Percentiles rank a stretch among this genome's conserved stretches.
These are phyloP conservation scores for Drosophila villosipedis DNA, from an alignment of 2,888 invertebrate species.

Conservation along the genomic window DNA sequence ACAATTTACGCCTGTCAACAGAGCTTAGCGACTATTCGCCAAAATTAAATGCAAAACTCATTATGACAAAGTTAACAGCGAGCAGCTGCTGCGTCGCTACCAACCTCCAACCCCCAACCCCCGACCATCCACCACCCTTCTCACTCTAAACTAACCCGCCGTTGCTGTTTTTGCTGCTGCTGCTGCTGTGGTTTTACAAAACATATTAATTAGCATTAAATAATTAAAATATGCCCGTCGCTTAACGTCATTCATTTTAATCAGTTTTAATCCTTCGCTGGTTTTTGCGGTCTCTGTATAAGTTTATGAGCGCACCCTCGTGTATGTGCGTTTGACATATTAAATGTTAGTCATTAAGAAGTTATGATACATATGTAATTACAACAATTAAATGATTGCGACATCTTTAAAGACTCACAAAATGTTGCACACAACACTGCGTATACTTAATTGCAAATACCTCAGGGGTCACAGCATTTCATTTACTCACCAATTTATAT, in stretches of 20 bases:
- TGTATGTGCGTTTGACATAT: constrained; percentile 42
- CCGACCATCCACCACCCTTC: no score
- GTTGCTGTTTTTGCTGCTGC: constrained; percentile 16
- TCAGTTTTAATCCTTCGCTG: constrained; percentile 73
- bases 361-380: constrained; percentile 51
- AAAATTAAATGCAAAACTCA: constrained; percentile 80
- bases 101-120: not conserved
- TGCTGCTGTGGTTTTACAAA: constrained; percentile 73
- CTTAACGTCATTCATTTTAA: constrained; percentile 80
- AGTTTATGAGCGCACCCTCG: constrained; percentile 10
- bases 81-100: constrained; percentile 49
- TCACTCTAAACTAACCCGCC: constrained; percentile 1
- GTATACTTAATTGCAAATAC: constrained; percentile 17
- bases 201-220: constrained; percentile 81
- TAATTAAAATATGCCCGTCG: constrained; percentile 78
- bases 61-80: constrained; percentile 76
- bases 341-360: constrained; percentile 67
- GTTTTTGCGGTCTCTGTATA: constrained; percentile 50
- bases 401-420: constrained; percentile 16
- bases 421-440: not conserved
- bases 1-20: constrained; percentile 70
- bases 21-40: constrained; percentile 66
- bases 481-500: not conserved
- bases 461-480: not conserved
- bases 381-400: constrained; percentile 45